Evolutionary conservation across 2,113 vertebrate genomes (phyloP).

Genomic region (Lontra canadensis): DNA sequence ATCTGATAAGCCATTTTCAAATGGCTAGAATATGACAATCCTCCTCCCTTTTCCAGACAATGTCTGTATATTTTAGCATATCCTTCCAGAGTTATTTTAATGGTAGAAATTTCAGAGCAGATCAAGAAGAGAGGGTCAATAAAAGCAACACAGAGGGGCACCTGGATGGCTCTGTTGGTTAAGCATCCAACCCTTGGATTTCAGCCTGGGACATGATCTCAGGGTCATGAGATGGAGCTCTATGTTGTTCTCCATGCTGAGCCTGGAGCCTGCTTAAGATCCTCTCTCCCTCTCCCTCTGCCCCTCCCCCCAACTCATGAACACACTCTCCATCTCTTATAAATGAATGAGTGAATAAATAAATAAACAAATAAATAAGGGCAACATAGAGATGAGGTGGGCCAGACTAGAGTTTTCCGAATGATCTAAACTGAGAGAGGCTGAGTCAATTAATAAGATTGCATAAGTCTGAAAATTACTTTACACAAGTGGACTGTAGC

Average conservation of each 20-base stretch:
- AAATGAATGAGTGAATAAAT: neutral
- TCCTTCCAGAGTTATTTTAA: neutral
- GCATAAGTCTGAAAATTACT: slow-evolving; percentile 19
- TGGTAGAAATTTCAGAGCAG: neutral
- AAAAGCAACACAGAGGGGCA: neutral
- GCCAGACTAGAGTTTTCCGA: neutral
- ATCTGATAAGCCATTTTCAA: slow-evolving; percentile 7
- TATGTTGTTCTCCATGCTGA: neutral
- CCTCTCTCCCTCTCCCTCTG: neutral
- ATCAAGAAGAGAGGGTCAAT: neutral
- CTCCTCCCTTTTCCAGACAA: neutral
- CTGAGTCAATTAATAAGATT: neutral
- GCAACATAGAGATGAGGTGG: neutral
- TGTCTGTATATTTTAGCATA: neutral
- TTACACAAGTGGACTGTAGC: neutral
- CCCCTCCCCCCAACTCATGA: neutral
- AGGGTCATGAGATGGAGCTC: neutral
- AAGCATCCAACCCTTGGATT: neutral
- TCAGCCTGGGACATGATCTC: neutral
- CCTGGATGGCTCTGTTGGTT: neutral
- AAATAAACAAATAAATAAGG: neutral
- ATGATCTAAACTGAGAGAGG: neutral
- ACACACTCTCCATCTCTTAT: neutral
- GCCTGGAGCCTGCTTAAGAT: neutral
- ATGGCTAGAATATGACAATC: neutral